Evolutionary conservation across 1,140 invertebrate species (phyloP).

Genomic region (Carposina sasakii): DNA sequence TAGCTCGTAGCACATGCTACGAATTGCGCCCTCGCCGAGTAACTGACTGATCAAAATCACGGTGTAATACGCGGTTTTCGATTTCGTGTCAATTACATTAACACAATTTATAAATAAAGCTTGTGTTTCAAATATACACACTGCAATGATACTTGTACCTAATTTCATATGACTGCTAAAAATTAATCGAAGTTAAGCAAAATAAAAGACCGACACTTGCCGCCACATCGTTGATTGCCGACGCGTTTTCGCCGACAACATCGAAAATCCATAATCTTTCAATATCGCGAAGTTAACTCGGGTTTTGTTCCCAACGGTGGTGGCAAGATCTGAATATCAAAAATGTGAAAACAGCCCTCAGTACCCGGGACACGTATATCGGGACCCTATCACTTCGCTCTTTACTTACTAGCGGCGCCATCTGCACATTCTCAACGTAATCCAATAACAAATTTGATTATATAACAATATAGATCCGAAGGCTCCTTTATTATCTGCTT

Average conservation of each 20-base stretch:
- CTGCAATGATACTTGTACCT: no score
- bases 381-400: constrained; percentile 69
- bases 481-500: no score
- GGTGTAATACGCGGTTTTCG: no score
- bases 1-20: no score
- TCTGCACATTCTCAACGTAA: constrained; percentile 64
- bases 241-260: constrained; percentile 52
- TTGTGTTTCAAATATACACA: no score
- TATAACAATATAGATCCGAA: constrained; percentile 40
- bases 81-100: no score
- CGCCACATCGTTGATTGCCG: constrained; percentile 41
- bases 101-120: no score
- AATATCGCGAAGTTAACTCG: constrained; percentile 66
- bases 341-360: constrained; percentile 67
- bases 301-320: constrained; percentile 65
- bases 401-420: constrained; percentile 68
- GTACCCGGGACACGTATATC: constrained; percentile 65
- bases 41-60: no score
- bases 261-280: constrained; percentile 71
- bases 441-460: constrained; percentile 66
- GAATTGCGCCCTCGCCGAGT: no score
- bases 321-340: constrained; percentile 69
- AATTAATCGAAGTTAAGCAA: no score
- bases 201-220: no score
- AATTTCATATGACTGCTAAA: no score